Evolutionary conservation across 2,797 vertebrate species (phyloP), one percentile per base, ranked within the genome.

Genomic region (Crypturellus tataupa): DNA sequence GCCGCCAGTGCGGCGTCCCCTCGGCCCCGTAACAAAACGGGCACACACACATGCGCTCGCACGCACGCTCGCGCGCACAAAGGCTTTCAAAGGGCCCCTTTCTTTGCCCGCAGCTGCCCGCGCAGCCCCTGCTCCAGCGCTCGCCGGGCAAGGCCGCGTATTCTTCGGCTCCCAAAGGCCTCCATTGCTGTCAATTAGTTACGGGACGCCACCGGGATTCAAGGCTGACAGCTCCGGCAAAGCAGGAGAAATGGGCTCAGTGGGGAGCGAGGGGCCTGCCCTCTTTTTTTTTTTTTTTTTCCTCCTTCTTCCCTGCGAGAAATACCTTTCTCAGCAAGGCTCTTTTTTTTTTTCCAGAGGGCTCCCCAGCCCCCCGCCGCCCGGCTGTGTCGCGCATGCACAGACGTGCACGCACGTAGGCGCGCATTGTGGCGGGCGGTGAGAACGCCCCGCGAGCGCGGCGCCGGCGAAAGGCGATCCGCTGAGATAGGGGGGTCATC

Each of bases 121-220:
- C 87, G 90, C 93, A 94, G 92, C 93, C 93, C 97, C 97, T 97
- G 96, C 97, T 97, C 97, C 98, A 97, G 96, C 98, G 98, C 98
- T 99, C 97, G 98, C 97, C 98, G 98, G 97, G 99, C 99, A 98
- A 98, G 98, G 98, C 96, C 84, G 76, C 90, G 97, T 97, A 98
- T 98, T 98, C 97, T 98, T 97, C 95, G 81, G 90, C 97, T 98
- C 97, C 98, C 97, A 98, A 98, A 97, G 97, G 98, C 97, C 98
- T 97, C 98, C 99, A 98, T 99, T 99, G 98, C 98, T 98, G 98
- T 98, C 99, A 99, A 99, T 99, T 99, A 99, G 99, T 99, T 99
- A 99, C 99, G 99, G 99, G 98, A 99, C 98, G 98, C 98, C 98
- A 97, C 98, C 96, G 98, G 98, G 99, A 99, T 99, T 99, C 98